phyloP scores from a whole-genome alignment of 2,113 vertebrate species.

The Neolamprologus sp. region DNA sequence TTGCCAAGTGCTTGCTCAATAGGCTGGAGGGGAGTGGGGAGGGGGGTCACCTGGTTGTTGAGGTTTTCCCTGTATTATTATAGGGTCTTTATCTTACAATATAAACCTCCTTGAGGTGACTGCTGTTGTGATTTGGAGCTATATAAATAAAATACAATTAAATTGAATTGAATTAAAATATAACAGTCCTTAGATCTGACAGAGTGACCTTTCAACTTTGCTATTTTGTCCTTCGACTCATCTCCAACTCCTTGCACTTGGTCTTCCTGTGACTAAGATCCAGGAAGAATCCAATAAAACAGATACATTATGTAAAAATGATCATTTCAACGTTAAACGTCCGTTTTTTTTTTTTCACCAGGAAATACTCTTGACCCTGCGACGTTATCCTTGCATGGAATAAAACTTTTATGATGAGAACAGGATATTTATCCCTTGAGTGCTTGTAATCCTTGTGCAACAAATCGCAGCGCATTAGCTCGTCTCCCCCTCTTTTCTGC shows the following conservation, averaged over 20 bases:
- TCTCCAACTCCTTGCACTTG: background rate
- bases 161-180: background rate
- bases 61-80: background rate
- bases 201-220: background rate
- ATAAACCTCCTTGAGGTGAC: background rate
- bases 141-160: background rate
- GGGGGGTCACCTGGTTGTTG: background rate
- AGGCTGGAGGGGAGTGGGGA: background rate
- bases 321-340: slow-evolving; percentile 53
- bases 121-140: background rate
- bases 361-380: background rate
- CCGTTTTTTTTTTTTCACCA: slow-evolving; percentile 28
- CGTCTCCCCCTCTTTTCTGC: background rate
- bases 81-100: background rate
- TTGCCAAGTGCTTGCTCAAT: background rate
- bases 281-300: slow-evolving; percentile 14
- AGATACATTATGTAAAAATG: slow-evolving; percentile 28
- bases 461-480: slow-evolving; percentile 34
- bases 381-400: slow-evolving; percentile 2
- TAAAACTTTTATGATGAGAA: slow-evolving; percentile 56
- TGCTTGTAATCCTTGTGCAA: slow-evolving; percentile 7
- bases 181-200: background rate
- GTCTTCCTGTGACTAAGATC: slow-evolving; percentile 12
- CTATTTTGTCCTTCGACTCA: background rate
- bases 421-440: slow-evolving; percentile 53